A percentile compares a stretch with the other conserved stretches of the same genome.
Conservation (phyloP, 2,888 invertebrate genomes). For the Diadegma fenestrale region DNA sequence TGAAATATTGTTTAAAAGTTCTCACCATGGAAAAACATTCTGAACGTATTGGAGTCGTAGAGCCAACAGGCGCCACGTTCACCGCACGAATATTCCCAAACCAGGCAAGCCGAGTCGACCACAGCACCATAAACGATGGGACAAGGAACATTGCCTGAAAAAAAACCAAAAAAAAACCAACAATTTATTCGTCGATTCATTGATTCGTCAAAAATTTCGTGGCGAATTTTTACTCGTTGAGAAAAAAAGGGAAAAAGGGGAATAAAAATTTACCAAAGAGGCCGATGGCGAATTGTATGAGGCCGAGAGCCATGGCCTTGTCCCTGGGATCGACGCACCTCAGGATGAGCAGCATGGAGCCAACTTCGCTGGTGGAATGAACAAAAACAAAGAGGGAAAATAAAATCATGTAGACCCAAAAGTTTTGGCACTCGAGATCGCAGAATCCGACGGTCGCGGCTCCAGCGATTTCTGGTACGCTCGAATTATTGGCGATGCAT, state of each 20-base stretch:
- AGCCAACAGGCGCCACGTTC: slow-evolving; percentile 94
- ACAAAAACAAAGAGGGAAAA: slow-evolving; percentile 96
- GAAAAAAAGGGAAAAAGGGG: not conserved
- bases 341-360: slow-evolving; percentile 95
- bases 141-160: slow-evolving; percentile 94
- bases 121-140: slow-evolving; percentile 97
- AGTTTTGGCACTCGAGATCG: slow-evolving; percentile 91
- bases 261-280: slow-evolving; percentile 88
- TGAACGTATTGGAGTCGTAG: slow-evolving; percentile 94
- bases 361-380: slow-evolving; percentile 97
- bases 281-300: slow-evolving; percentile 97
- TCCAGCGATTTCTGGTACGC: slow-evolving; percentile 80
- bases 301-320: slow-evolving; percentile 97
- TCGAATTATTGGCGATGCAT: slow-evolving; percentile 83
- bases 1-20: slow-evolving; percentile 29
- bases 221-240: not conserved
- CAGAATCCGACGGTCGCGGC: slow-evolving; percentile 93
- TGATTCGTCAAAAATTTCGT: not conserved
- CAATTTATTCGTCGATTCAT: not conserved
- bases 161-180: slow-evolving; percentile 55
- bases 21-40: slow-evolving; percentile 94
- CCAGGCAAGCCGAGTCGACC: slow-evolving; percentile 95
- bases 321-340: slow-evolving; percentile 96
- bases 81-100: slow-evolving; percentile 94
- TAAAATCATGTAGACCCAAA: slow-evolving; percentile 92